Evolutionary conservation across 2,888 invertebrate genomes (phyloP).

Genomic region (Ormyrus thymus): DNA sequence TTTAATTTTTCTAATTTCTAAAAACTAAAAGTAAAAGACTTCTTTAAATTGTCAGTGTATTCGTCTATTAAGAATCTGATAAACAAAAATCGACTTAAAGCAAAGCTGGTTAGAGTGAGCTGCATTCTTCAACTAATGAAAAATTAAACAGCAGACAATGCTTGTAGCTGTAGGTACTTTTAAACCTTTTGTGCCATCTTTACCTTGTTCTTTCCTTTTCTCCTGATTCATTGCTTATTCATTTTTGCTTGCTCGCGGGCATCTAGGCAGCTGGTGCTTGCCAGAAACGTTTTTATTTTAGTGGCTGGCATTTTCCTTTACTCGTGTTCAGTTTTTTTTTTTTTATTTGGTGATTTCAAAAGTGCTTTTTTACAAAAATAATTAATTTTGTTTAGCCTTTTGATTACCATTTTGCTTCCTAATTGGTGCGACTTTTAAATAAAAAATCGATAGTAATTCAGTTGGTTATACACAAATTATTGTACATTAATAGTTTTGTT

Average conservation of each 20-base stretch:
- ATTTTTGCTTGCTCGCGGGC: constrained; percentile 43
- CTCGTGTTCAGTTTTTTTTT: neutral
- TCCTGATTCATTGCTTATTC: constrained; percentile 50
- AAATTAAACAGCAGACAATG: constrained; percentile 38
- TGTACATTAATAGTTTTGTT: too few species aligned
- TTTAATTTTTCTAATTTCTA: neutral
- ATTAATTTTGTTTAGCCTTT: too few species aligned
- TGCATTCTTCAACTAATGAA: constrained; percentile 17
- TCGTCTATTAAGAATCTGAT: too few species aligned
- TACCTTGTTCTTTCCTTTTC: constrained; percentile 39
- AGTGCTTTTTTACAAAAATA: too few species aligned
- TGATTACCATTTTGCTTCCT: too few species aligned
- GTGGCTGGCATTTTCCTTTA: constrained; percentile 1
- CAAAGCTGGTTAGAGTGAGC: neutral
- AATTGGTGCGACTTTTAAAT: too few species aligned
- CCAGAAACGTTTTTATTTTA: constrained; percentile 25
- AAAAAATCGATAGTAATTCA: too few species aligned
- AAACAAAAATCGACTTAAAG: neutral
- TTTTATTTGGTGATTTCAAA: too few species aligned
- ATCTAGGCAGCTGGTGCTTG: constrained; percentile 13
- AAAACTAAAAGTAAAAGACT: too few species aligned
- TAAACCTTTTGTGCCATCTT: constrained; percentile 46
- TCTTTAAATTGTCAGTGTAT: too few species aligned
- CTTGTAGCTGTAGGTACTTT: constrained; percentile 40
- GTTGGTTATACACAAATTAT: too few species aligned